phyloP scores from a whole-genome alignment of 2,888 invertebrate species.

The Parochlus steinenii region DNA sequence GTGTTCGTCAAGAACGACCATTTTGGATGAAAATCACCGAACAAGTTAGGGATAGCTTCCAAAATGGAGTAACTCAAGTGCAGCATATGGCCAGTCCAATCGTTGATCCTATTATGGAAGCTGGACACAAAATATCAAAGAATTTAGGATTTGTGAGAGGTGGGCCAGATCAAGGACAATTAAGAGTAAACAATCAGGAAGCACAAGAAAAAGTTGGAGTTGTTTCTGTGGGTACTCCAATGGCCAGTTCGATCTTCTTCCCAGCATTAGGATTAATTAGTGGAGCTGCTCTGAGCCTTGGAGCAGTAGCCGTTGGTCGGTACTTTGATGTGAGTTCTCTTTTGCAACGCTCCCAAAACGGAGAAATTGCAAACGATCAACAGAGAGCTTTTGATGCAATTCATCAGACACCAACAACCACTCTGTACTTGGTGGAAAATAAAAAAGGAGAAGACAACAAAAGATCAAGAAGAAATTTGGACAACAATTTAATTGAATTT shows the following conservation, averaged over 20 bases:
- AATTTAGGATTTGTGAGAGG: constrained; percentile 48
- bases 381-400: constrained; percentile 34
- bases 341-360: constrained; percentile 20
- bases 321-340: constrained; percentile 44
- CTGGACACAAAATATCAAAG: constrained; percentile 61
- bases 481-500: too few species aligned
- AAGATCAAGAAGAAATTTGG: too few species aligned
- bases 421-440: constrained; percentile 7
- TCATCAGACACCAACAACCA: constrained; percentile 11
- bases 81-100: constrained; percentile 35
- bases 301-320: constrained; percentile 61
- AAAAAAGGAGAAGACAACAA: too few species aligned
- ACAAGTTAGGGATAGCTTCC: constrained; percentile 53
- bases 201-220: constrained; percentile 49
- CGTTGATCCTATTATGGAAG: constrained; percentile 57
- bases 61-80: constrained; percentile 50
- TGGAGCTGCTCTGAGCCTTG: constrained; percentile 67
- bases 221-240: constrained; percentile 20
- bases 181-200: constrained; percentile 30
- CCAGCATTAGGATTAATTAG: constrained; percentile 67
- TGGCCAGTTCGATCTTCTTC: constrained; percentile 41
- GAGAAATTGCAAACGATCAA: constrained; percentile 36
- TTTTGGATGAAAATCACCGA: constrained; percentile 59
- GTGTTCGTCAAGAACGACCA: constrained; percentile 39
- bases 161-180: constrained; percentile 29